Evolutionary conservation across 2,888 invertebrate genomes (phyloP), one percentile per base, ranked within the genome.

Genomic region (Polyploca ridens): DNA sequence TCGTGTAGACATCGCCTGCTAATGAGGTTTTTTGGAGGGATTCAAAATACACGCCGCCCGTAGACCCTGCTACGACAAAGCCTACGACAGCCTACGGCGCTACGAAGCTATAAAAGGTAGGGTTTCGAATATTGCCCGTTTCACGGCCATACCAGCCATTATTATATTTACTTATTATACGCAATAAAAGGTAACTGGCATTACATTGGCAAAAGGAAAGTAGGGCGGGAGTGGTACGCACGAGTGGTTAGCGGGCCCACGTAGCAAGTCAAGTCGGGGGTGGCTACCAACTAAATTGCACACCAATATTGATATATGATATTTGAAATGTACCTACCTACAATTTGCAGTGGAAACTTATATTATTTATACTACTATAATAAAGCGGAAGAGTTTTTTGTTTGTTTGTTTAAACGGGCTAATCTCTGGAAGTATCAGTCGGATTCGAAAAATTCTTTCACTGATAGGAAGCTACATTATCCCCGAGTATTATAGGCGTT

Each of bases 91-190:
- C 38, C 60, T 61, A 61, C 61, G 74, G 64, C 67, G 68, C 68
- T 69, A 70, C 69, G 68, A 65, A 10, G 73, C 64, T 72, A 70
- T 75, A 78, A 74, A 74, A 77, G 63, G 72, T 73, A 69, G 75
- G 68, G 76, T 74, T 74, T 75, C 72, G 72, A 78, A 81, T 81
- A 76, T 76, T 66, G 62, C 68, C 69, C 67, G 54, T 54, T 54
- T 54, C 70, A 73, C 71, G 79, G 74, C 76, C 72, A 64, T 74
- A 71, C 70, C 69, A 74, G 64, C 73, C 67, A 72, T 81, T 81
- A 79, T 80, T 77, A 77, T 77, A 81, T 80, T 81, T 78, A 80
- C 81, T 80, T 81, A 80, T 77, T 79, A 79, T 73, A 74, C 68
- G 70, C 76, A 78, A 79, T 81, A 81, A 83, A 79, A 79, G 74